These are phyloP conservation scores for Ephydatia muelleri DNA, from an alignment of 37 sponge, comb jelly and placozoan genomes.

Conservation along the genomic window DNA sequence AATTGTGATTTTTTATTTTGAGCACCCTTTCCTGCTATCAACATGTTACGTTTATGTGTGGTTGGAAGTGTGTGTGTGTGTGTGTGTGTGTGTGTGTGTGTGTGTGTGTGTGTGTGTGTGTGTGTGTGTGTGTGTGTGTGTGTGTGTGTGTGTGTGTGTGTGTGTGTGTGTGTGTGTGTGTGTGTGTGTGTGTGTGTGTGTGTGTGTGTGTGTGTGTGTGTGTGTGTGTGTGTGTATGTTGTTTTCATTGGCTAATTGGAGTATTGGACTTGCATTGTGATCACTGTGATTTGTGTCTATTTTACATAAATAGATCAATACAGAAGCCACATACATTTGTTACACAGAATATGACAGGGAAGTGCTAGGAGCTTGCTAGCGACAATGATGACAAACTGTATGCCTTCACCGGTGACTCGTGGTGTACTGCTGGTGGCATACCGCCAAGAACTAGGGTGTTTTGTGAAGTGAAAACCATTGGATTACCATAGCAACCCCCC, in stretches of 20 bases:
- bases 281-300: too few relatives aligned
- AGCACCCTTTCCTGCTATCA: not conserved
- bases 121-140: too few relatives aligned
- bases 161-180: not conserved
- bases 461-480: not conserved
- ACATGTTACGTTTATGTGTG: not conserved
- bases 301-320: not conserved
- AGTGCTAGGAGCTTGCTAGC: not conserved
- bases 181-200: slow-evolving; percentile 21
- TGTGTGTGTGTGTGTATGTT: too few relatives aligned
- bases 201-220: slow-evolving; percentile 16
- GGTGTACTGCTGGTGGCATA: not conserved
- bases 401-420: not conserved
- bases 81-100: too few relatives aligned
- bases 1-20: not conserved
- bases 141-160: too few relatives aligned
- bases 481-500: not conserved
- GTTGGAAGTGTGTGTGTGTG: too few relatives aligned
- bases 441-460: not conserved
- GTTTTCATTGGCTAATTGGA: too few relatives aligned
- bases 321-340: not conserved
- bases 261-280: too few relatives aligned
- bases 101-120: too few relatives aligned
- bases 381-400: not conserved
- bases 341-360: not conserved